These are phyloP conservation scores for Panurus biarmicus DNA, from an alignment of 2,113 vertebrate genomes.

Conservation along the genomic window DNA sequence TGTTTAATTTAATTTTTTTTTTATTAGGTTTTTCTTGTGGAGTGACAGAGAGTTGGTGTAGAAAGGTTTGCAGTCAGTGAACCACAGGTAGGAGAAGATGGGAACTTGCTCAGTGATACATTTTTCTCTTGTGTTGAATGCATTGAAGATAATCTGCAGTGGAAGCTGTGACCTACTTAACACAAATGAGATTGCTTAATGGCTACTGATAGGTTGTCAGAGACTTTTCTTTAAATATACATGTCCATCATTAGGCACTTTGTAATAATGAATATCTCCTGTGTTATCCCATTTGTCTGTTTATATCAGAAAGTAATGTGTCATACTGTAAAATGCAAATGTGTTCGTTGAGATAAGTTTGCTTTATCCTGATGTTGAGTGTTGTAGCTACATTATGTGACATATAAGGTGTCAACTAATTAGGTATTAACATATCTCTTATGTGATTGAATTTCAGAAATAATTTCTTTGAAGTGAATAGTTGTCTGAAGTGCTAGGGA, in stretches of 20 bases:
- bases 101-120: not conserved
- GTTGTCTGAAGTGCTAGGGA: not conserved
- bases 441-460: slow-evolving; percentile 6
- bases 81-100: not conserved
- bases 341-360: slow-evolving; percentile 11
- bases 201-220: not conserved
- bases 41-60: not conserved
- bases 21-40: not conserved
- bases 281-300: slow-evolving; percentile 25
- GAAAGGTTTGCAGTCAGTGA: not conserved
- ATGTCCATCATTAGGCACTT: not conserved
- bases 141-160: not conserved
- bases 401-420: not conserved
- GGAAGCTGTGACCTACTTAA: not conserved
- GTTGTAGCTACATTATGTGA: not conserved
- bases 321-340: not conserved
- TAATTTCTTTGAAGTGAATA: not conserved
- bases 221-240: not conserved
- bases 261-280: not conserved
- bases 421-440: slow-evolving; percentile 10
- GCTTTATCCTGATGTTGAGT: not conserved
- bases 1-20: not conserved
- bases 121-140: not conserved
- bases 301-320: not conserved
- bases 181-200: not conserved